Evolutionary conservation across 2,797 vertebrate species (phyloP).

Genomic region (Sciurus carolinensis): DNA sequence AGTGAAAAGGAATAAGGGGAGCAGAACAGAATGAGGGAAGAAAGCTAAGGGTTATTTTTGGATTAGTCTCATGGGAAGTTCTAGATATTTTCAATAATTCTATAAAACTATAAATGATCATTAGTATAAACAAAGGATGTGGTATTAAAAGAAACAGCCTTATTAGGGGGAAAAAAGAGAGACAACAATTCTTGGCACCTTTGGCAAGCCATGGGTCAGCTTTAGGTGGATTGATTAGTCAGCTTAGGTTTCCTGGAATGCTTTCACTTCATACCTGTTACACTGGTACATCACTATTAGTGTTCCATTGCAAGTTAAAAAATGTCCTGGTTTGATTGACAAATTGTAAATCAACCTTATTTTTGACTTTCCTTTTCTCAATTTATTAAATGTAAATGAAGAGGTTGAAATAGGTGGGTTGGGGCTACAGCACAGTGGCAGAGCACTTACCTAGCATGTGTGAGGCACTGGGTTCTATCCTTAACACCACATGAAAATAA

Average conservation of each 20-base stretch:
- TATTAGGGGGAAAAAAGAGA: too few species aligned
- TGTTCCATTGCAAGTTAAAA: not conserved
- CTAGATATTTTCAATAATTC: not conserved
- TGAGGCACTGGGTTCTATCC: too few species aligned
- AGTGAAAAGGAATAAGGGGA: too few species aligned
- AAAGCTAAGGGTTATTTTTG: too few species aligned
- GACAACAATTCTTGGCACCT: not conserved
- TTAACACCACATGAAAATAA: too few species aligned
- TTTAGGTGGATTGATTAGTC: not conserved
- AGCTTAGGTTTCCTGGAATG: not conserved
- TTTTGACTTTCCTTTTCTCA: not conserved
- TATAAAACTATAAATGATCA: not conserved
- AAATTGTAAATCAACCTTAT: not conserved
- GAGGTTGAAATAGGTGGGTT: too few species aligned
- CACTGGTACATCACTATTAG: not conserved
- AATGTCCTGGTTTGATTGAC: not conserved
- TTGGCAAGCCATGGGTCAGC: not conserved
- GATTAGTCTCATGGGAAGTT: not conserved
- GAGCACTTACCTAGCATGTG: too few species aligned
- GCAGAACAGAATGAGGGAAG: too few species aligned
- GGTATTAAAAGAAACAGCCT: not conserved
- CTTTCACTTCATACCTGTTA: not conserved
- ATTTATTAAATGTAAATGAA: not conserved
- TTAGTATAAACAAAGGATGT: not conserved
- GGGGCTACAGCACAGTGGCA: too few species aligned